These are phyloP conservation scores for Helogale parvula DNA, from an alignment of 2,113 vertebrate species.

Conservation along the genomic window DNA sequence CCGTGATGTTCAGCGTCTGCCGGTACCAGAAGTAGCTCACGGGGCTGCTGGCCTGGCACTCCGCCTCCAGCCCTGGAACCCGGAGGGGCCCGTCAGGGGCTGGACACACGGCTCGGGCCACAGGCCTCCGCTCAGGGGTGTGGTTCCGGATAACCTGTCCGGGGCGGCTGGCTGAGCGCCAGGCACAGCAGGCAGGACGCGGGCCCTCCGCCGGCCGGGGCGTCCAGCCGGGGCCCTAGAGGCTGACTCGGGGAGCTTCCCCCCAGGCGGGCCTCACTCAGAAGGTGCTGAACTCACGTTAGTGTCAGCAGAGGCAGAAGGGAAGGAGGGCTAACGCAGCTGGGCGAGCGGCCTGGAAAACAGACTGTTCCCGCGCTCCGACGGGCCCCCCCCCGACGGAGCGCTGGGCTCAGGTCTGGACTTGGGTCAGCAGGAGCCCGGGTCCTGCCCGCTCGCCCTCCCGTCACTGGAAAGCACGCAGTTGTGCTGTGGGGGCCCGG, in stretches of 20 bases:
- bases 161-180: not conserved
- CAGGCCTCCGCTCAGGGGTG: rapidly evolving
- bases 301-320: not conserved
- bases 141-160: rapidly evolving
- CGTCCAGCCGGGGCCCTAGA: rapidly evolving
- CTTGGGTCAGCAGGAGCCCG: not conserved
- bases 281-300: rapidly evolving
- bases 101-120: rapidly evolving
- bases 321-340: not conserved
- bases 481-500: not conserved
- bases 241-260: no score
- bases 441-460: rapidly evolving
- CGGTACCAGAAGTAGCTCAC: slow-evolving; percentile 97
- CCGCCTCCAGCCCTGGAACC: slow-evolving; percentile 85
- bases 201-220: not conserved
- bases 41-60: slow-evolving; percentile 89
- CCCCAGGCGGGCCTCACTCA: rapidly evolving
- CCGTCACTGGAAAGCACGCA: rapidly evolving
- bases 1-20: slow-evolving; percentile 91
- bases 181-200: not conserved
- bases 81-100: not conserved
- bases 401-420: not conserved
- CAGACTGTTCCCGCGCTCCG: rapidly evolving
- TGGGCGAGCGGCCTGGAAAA: rapidly evolving
- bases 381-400: rapidly evolving